A percentile compares a stretch with the other conserved stretches of the same genome.
These are phyloP conservation scores for Scalopus aquaticus DNA, from an alignment of 2,113 vertebrate genomes.

Conservation along the genomic window DNA sequence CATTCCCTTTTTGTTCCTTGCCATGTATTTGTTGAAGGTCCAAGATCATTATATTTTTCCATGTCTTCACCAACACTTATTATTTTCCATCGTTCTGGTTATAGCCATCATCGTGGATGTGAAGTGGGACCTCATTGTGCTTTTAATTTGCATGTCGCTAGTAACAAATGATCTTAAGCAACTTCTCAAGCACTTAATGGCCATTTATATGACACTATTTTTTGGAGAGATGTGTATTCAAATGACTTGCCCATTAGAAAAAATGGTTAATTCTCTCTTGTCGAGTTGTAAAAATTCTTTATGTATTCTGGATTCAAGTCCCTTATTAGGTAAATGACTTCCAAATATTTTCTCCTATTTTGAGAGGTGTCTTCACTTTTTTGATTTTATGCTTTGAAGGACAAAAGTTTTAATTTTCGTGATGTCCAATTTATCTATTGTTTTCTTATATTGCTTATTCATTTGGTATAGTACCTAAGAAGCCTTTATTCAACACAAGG, in stretches of 20 bases:
- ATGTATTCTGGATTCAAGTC: background rate
- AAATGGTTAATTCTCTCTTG: background rate
- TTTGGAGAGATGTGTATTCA: slow-evolving; percentile 18
- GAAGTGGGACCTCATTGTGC: background rate
- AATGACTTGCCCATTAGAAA: background rate
- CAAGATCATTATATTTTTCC: background rate
- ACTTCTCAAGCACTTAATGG: background rate
- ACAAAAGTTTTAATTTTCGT: background rate
- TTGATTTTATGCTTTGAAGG: background rate
- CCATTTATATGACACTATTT: background rate
- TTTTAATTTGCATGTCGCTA: slow-evolving; percentile 1
- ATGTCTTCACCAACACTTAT: background rate
- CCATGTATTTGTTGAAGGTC: background rate
- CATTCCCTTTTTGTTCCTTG: no score
- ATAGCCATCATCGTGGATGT: background rate
- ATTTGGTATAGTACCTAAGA: background rate
- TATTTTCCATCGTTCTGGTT: slow-evolving; percentile 14
- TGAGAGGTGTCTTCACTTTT: background rate
- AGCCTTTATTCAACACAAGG: background rate
- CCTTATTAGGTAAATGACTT: background rate
- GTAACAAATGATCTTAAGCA: background rate
- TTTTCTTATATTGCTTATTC: background rate
- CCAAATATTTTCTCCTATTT: background rate
- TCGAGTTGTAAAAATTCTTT: background rate
- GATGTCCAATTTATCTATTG: background rate